phyloP scores from a whole-genome alignment of 1,140 invertebrate species.

The Drosophila subpulchrella region DNA sequence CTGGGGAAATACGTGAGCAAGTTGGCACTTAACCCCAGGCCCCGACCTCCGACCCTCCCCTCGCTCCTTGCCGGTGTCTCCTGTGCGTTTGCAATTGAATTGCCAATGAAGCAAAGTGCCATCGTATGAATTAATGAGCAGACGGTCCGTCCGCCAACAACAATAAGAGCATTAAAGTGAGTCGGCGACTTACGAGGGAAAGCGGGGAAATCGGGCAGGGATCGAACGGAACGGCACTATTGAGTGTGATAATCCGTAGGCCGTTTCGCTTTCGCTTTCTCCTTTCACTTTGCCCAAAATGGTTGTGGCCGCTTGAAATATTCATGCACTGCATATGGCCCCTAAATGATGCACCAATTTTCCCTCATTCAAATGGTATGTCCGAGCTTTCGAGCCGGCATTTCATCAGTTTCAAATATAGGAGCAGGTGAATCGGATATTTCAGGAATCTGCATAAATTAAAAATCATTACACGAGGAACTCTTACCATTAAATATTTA shows the following conservation, averaged over 20 bases:
- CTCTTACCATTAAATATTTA: neutral
- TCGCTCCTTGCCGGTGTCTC: conserved; percentile 21
- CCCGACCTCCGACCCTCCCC: neutral
- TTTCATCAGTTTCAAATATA: neutral
- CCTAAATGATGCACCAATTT: conserved; percentile 10
- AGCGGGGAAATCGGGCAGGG: neutral
- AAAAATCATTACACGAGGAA: neutral
- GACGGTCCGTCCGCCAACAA: conserved; percentile 38
- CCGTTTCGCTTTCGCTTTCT: conserved; percentile 58
- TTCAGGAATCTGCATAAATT: neutral
- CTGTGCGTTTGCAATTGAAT: conserved; percentile 50
- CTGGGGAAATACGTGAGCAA: conserved; percentile 45
- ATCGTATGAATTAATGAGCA: conserved; percentile 79
- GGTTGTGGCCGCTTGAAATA: conserved; percentile 61
- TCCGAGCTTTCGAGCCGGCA: neutral
- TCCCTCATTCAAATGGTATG: neutral
- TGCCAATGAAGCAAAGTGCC: conserved; percentile 73
- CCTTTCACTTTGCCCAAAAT: conserved; percentile 59
- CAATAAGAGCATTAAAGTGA: conserved; percentile 43
- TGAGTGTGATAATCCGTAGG: conserved; percentile 72
- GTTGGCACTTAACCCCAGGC: conserved; percentile 62
- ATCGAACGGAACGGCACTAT: conserved; percentile 45
- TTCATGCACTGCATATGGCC: conserved; percentile 55
- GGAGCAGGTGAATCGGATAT: neutral
- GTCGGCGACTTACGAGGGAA: neutral